Conservation (phyloP, 1,140 invertebrate species). For the Pogonomyrmex barbatus region DNA sequence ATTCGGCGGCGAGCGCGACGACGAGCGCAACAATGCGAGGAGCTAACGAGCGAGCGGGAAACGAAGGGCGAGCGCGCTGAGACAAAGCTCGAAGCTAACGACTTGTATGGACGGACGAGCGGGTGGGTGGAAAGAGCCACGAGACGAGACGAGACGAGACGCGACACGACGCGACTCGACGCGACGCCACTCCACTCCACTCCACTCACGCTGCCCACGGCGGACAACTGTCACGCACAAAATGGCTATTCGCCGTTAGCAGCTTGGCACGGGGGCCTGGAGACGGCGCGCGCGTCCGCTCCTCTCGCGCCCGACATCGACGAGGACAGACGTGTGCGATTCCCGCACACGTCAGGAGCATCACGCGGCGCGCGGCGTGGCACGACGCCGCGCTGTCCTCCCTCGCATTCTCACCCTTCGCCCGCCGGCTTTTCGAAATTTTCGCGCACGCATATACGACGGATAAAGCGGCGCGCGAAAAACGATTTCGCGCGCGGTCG, state of each 20-base stretch:
- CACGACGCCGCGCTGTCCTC: background rate
- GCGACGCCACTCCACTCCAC: no score
- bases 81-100: background rate
- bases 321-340: conserved; percentile 5
- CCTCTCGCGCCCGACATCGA: conserved; percentile 47
- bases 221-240: conserved; percentile 85
- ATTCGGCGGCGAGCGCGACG: conserved; percentile 30
- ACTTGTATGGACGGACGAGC: background rate
- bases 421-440: conserved; percentile 47
- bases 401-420: no score
- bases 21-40: conserved; percentile 11
- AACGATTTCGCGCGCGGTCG: background rate
- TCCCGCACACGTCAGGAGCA: background rate
- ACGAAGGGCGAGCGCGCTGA: no score
- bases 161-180: no score
- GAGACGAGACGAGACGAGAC: conserved; percentile 41
- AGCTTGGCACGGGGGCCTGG: conserved; percentile 79
- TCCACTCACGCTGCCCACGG: conserved; percentile 45
- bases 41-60: background rate
- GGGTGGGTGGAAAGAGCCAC: conserved; percentile 20
- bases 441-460: conserved; percentile 38
- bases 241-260: conserved; percentile 86
- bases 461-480: background rate
- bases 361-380: background rate
- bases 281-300: conserved; percentile 75